These are phyloP conservation scores for Stramonita haemastoma DNA, from an alignment of 2,888 invertebrate species.

Conservation along the genomic window DNA sequence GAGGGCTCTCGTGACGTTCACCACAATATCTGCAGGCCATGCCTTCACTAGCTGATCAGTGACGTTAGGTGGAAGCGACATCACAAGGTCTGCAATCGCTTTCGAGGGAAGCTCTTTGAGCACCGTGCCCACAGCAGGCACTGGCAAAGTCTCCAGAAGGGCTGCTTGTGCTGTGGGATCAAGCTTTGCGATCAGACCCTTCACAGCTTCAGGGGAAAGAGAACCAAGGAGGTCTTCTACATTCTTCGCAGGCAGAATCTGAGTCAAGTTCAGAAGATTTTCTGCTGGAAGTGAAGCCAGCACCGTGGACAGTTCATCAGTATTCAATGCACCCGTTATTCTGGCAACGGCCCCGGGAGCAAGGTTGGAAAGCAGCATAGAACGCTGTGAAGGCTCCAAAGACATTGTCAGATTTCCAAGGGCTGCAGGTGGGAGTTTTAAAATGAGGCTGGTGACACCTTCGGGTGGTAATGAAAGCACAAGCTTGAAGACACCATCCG, in stretches of 20 bases:
- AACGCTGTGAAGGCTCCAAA: not conserved
- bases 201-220: not conserved
- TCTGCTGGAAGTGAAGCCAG: not conserved
- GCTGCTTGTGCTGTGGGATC: not conserved
- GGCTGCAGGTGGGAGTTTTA: not conserved
- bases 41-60: not conserved
- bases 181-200: not conserved
- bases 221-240: not conserved
- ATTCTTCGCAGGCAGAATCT: not conserved
- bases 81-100: not conserved
- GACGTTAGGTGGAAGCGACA: not conserved
- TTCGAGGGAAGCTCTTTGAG: not conserved
- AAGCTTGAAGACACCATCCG: not conserved
- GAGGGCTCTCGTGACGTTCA: not conserved
- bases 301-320: not conserved
- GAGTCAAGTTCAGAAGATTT: conserved; percentile 24
- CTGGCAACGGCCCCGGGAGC: not conserved
- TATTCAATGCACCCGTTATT: not conserved
- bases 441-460: not conserved
- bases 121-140: not conserved
- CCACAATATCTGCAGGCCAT: not conserved
- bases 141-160: not conserved
- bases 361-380: not conserved
- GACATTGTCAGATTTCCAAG: conserved; percentile 10
- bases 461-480: not conserved